Conservation (phyloP, 2,888 invertebrate genomes). For the Abrostola tripartita region DNA sequence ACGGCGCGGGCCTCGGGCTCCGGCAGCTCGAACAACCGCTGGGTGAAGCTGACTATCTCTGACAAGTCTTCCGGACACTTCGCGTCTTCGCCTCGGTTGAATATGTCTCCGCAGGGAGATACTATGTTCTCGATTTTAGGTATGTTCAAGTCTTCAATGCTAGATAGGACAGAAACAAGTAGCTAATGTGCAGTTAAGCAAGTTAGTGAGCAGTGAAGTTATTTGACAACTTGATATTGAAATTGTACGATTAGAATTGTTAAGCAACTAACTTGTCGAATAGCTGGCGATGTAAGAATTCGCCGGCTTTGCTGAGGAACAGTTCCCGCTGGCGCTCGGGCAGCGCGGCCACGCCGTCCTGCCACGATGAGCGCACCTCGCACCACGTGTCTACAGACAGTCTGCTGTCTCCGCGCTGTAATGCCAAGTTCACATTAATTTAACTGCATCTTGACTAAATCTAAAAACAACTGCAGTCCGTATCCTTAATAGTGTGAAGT, state of each 20-base stretch:
- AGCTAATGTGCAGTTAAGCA: background rate
- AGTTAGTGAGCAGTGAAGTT: background rate
- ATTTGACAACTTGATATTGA: no score
- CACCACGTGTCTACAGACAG: conserved; percentile 84
- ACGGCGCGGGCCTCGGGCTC: conserved; percentile 20
- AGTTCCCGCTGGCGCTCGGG: conserved; percentile 16
- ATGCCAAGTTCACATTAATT: background rate
- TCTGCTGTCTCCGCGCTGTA: conserved; percentile 61
- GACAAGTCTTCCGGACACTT: conserved; percentile 32
- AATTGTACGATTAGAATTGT: background rate
- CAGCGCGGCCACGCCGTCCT: conserved; percentile 71
- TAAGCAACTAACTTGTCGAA: conserved; percentile 3
- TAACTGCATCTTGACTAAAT: background rate
- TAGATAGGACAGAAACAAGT: conserved; percentile 44
- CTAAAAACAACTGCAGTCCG: background rate
- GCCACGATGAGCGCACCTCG: conserved; percentile 89
- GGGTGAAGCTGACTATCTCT: conserved; percentile 48
- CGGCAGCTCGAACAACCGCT: conserved; percentile 34
- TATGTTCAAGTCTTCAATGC: conserved; percentile 56
- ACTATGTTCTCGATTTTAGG: conserved; percentile 63
- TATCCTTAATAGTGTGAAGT: no score
- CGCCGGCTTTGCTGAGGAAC: conserved; percentile 26
- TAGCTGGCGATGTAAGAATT: conserved; percentile 19
- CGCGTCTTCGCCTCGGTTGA: conserved; percentile 37
- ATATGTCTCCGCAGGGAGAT: conserved; percentile 64